Conservation (phyloP, 2,888 invertebrate species). For the Coenonympha arcania region DNA sequence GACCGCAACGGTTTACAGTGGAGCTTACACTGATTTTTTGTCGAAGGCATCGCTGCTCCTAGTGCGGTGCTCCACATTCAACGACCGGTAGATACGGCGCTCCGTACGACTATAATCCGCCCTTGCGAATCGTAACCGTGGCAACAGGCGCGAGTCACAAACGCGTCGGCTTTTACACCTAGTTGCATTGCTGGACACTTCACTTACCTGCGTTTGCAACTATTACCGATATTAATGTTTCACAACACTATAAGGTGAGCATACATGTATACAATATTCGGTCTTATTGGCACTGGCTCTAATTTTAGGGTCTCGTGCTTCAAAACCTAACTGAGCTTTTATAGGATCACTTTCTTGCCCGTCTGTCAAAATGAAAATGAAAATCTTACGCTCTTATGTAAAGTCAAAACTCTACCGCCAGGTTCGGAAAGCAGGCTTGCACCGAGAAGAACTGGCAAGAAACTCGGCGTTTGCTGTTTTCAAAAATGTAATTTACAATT, state of each 20-base stretch:
- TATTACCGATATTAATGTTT: constrained; percentile 49
- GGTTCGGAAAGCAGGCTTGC: too few relatives aligned
- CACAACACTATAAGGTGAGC: constrained; percentile 41
- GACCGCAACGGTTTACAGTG: constrained; percentile 60
- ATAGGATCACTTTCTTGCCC: too few relatives aligned
- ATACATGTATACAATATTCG: constrained; percentile 45
- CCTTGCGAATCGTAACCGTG: constrained; percentile 37
- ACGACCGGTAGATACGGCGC: constrained; percentile 63
- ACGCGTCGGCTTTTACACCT: constrained; percentile 42
- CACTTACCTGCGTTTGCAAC: constrained; percentile 49
- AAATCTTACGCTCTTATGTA: too few relatives aligned
- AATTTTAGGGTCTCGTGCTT: too few relatives aligned
- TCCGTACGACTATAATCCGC: constrained; percentile 50
- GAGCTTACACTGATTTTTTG: constrained; percentile 74
- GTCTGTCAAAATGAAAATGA: too few relatives aligned
- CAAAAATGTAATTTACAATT: too few relatives aligned
- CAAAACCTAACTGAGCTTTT: too few relatives aligned
- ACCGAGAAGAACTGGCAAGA: too few relatives aligned
- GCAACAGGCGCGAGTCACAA: constrained; percentile 39
- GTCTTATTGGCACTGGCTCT: constrained; percentile 43
- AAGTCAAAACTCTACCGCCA: too few relatives aligned
- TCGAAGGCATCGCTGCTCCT: constrained; percentile 64
- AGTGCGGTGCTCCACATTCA: constrained; percentile 68
- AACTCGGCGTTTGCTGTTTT: too few relatives aligned
- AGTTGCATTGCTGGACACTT: constrained; percentile 54